phyloP scores from a whole-genome alignment of 2,113 vertebrate genomes.

The Cochlearius cochlearius region DNA sequence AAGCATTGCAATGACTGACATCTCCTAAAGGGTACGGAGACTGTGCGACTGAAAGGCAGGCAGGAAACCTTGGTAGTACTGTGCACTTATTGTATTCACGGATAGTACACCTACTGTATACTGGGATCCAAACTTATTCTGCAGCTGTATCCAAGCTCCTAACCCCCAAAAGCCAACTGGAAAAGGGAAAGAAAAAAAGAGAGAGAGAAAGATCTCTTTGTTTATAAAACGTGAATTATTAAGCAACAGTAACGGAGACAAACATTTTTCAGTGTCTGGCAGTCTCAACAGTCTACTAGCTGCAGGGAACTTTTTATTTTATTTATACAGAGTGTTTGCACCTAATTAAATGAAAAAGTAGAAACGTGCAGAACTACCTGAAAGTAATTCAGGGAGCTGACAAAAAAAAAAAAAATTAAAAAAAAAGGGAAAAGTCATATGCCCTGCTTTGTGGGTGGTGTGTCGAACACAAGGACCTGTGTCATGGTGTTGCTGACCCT shows the following conservation, averaged over 20 bases:
- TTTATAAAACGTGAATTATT: slow-evolving; percentile 62
- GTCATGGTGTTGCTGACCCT: neutral
- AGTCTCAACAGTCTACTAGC: slow-evolving; percentile 30
- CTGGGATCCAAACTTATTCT: slow-evolving; percentile 33
- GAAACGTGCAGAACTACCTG: slow-evolving; percentile 26
- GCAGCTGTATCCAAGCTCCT: slow-evolving; percentile 36
- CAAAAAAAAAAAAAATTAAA: neutral
- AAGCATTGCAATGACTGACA: neutral
- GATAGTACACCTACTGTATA: slow-evolving; percentile 43
- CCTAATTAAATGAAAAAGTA: slow-evolving; percentile 64
- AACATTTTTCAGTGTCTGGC: slow-evolving; percentile 56
- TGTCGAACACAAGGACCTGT: slow-evolving; percentile 11
- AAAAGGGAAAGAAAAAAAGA: neutral
- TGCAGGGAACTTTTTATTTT: slow-evolving; percentile 57
- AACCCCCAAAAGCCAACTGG: slow-evolving; percentile 7
- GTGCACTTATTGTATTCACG: slow-evolving; percentile 22
- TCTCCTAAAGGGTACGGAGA: neutral
- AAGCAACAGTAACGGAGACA: slow-evolving; percentile 42
- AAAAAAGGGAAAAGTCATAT: neutral
- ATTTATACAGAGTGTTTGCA: slow-evolving; percentile 63
- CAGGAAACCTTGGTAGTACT: slow-evolving; percentile 20
- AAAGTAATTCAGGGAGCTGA: slow-evolving; percentile 58
- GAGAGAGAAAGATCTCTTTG: slow-evolving; percentile 61
- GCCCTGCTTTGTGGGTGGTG: slow-evolving; percentile 6
- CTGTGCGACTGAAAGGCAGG: neutral